Conservation (phyloP, 2,113 vertebrate species). For the Myrmecobius fasciatus region DNA sequence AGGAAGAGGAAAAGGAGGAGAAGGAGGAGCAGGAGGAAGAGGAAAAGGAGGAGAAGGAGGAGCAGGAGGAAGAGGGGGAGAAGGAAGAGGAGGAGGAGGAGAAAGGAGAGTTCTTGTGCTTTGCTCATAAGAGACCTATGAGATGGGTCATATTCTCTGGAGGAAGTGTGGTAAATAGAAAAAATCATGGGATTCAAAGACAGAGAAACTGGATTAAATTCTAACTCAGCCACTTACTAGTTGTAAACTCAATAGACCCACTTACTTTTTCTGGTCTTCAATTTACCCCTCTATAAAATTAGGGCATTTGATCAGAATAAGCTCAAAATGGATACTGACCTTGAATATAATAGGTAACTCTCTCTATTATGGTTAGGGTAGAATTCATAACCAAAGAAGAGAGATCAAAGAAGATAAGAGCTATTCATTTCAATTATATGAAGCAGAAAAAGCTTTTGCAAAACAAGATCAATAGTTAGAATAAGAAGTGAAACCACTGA, state of each 20-base stretch:
- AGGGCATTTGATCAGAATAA: neutral
- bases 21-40: neutral
- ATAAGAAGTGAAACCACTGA: neutral
- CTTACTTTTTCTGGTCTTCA: neutral
- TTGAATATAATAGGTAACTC: too few relatives aligned
- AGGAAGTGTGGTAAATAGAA: neutral
- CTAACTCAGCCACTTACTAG: neutral
- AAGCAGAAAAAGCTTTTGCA: neutral
- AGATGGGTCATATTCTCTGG: neutral
- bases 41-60: too few relatives aligned
- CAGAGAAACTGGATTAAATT: neutral
- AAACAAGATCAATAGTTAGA: neutral
- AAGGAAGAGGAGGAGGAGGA: neutral
- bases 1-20: too few relatives aligned
- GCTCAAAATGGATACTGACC: neutral
- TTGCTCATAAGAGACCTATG: neutral
- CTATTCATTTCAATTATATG: neutral
- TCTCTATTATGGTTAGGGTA: neutral
- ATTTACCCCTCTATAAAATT: neutral
- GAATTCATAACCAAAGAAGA: neutral
- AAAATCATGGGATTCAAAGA: neutral
- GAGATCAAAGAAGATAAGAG: neutral
- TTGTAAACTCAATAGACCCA: neutral
- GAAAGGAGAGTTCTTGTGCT: neutral
- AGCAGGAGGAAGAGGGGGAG: neutral